Evolutionary conservation across 1,140 invertebrate species (phyloP).

Genomic region (Delia radicum): DNA sequence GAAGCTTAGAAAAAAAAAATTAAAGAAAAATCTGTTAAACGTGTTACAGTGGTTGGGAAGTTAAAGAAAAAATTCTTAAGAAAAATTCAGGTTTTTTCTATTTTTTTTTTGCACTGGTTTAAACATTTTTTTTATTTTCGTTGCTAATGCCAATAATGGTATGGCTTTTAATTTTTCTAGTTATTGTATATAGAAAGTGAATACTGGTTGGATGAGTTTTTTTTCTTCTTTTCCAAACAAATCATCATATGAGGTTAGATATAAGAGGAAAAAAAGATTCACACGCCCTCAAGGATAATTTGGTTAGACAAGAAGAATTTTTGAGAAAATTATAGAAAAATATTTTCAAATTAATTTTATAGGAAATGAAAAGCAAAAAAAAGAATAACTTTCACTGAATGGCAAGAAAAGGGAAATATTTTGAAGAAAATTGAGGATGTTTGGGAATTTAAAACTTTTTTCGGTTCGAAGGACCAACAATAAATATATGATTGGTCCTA

Average conservation of each 20-base stretch:
- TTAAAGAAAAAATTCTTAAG: not conserved
- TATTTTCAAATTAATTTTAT: too few species aligned
- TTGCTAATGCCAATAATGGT: slow-evolving; percentile 2
- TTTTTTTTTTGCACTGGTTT: not conserved
- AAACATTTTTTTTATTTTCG: not conserved
- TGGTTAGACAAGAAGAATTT: not conserved
- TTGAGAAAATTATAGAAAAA: not conserved
- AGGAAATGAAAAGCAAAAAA: too few species aligned
- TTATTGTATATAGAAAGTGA: slow-evolving; percentile 14
- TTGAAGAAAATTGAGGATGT: too few species aligned
- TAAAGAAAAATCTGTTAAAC: too few species aligned
- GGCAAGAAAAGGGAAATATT: too few species aligned
- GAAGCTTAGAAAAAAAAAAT: too few species aligned
- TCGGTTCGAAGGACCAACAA: too few species aligned
- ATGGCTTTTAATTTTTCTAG: not conserved
- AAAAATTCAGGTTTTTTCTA: slow-evolving; percentile 18
- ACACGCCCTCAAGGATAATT: slow-evolving; percentile 23
- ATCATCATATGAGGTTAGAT: not conserved
- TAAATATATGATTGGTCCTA: too few species aligned
- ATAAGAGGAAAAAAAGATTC: not conserved
- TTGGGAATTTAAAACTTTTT: too few species aligned
- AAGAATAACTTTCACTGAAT: slow-evolving; percentile 3
- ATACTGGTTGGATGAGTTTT: slow-evolving; percentile 19
- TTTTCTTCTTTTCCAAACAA: not conserved
- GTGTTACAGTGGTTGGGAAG: not conserved